Conservation (phyloP, 37 sponge, comb jelly and placozoan species). For the Axinella damicornis region DNA sequence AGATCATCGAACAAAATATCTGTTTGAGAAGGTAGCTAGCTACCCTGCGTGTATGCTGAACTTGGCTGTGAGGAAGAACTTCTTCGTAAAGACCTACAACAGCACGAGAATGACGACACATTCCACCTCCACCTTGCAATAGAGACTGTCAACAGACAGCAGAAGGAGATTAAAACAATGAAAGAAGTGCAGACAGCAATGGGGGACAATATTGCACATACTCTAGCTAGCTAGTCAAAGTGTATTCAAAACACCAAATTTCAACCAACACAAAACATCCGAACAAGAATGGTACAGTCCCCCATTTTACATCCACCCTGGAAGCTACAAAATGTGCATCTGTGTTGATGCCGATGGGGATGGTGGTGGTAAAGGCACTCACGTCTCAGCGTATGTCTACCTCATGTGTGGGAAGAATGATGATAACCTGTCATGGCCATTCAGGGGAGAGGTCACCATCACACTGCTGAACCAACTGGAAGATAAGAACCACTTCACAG, state of each 20-base stretch:
- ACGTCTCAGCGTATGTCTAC: slow-evolving; percentile 9
- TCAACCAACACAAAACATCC: neutral
- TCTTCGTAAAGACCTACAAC: neutral
- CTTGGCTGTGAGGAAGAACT: slow-evolving; percentile 18
- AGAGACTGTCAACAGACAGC: slow-evolving; percentile 23
- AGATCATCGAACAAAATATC: slow-evolving; percentile 1
- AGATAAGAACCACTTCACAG: slow-evolving; percentile 2
- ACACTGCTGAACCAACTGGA: slow-evolving; percentile 11
- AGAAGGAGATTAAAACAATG: neutral
- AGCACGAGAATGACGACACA: slow-evolving; percentile 16
- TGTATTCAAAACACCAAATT: neutral
- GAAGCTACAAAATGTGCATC: slow-evolving; percentile 22
- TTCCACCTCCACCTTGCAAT: slow-evolving; percentile 10
- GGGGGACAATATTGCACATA: no score
- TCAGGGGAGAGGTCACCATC: neutral
- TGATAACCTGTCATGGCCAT: slow-evolving; percentile 18
- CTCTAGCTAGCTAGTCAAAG: no score
- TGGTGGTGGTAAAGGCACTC: neutral
- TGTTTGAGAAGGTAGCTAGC: slow-evolving; percentile 18
- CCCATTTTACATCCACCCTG: slow-evolving; percentile 6
- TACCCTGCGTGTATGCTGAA: slow-evolving; percentile 11
- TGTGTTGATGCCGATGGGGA: neutral
- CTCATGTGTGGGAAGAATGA: slow-evolving; percentile 26
- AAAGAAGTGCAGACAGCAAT: no score
- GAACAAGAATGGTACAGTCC: slow-evolving; percentile 17